These are phyloP conservation scores for Myiozetetes cayanensis DNA, from an alignment of 2,113 vertebrate genomes.

Conservation along the genomic window DNA sequence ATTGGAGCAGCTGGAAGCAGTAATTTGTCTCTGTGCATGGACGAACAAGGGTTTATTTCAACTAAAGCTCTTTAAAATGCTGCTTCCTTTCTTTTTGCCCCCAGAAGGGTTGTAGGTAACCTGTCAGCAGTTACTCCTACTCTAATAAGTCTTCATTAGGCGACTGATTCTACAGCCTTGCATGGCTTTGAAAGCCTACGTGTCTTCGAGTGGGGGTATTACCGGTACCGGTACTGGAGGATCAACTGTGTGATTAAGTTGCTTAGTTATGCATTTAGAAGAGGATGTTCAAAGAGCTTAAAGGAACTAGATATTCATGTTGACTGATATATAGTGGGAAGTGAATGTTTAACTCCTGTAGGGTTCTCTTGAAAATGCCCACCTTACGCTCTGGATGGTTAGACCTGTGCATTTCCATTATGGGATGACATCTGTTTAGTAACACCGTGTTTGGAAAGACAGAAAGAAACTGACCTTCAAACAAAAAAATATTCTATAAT, in stretches of 20 bases:
- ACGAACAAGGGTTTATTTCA: background rate
- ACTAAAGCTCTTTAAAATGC: background rate
- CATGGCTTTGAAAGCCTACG: background rate
- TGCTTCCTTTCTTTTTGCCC: background rate
- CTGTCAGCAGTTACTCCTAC: background rate
- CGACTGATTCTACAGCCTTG: background rate
- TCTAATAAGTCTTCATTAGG: background rate
- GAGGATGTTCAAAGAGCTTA: background rate
- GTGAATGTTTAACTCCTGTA: background rate
- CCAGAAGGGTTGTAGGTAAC: background rate
- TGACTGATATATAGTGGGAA: constrained; percentile 3
- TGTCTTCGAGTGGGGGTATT: background rate
- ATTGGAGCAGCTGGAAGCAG: background rate
- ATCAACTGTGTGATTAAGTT: background rate
- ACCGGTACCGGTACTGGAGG: background rate
- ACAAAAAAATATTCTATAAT: background rate
- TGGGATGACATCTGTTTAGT: background rate
- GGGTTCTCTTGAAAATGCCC: background rate
- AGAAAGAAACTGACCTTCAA: background rate
- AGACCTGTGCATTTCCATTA: background rate
- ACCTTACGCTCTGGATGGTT: background rate
- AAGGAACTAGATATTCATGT: background rate
- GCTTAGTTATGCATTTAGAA: background rate
- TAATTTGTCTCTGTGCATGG: background rate
- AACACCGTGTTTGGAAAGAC: background rate